Base-by-base conservation (phyloP, 2,113 vertebrate genomes). In the Melanerpes formicivorus region DNA sequence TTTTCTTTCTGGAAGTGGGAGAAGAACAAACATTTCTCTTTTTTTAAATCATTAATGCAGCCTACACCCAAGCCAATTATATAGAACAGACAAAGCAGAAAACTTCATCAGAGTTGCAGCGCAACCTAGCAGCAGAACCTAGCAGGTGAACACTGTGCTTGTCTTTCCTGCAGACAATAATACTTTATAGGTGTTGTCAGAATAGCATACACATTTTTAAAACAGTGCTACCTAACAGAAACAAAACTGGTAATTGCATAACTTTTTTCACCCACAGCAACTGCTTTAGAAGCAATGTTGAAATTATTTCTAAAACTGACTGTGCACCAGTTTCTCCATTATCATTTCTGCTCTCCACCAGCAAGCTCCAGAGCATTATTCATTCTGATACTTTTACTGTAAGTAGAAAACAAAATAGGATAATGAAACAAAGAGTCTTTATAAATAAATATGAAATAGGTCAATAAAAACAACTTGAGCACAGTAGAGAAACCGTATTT, bases 1-100 rank as follows among this genome's bases (percentile, higher is more conserved):
- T 65, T 85, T 85, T 93, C 29, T 80, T 91, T 93, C 87, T 89
- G 62, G 85, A 80, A 70, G 84, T 92, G 67, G 71, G 56, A 88
- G 74, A 93, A 92, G 60, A 90, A 83, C 69, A 94, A 96, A 94
- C 79, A 48, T 23, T 40, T 90, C 32, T 70, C 18, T 54, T 67
- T 86, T 89, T 83, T 62, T 18, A 52, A 52, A 90, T 93, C 87
- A 80, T 69, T n/a, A 85, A 94, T 40, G 58, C 60, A 88, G 93
- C 82, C 93, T 82, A 91, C 94, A 91, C 91, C 94, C 94, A 93
- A 69, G 93, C 66, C 66, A 96, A 90, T 94, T 93, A 83, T 10
- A 55, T 18, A 81, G 75, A 96, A 93, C 80, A 95, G 94, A 94
- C 89, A 94, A 89, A 93, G 89, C 93, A 91, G 76, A 80, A 93